phyloP scores from a whole-genome alignment of 2,113 vertebrate genomes.

The Poecile atricapillus region DNA sequence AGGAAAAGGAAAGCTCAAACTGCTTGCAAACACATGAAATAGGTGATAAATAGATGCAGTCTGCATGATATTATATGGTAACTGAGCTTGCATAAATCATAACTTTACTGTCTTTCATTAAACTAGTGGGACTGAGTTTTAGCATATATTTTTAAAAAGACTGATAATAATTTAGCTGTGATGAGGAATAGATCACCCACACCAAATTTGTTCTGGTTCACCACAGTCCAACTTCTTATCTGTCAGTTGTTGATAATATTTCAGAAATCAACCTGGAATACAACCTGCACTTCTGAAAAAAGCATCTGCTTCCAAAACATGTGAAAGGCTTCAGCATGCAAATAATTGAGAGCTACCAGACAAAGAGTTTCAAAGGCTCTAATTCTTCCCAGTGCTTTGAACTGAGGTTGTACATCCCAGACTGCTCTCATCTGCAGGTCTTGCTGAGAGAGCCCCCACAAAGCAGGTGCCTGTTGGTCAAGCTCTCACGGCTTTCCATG shows the following conservation, averaged over 20 bases:
- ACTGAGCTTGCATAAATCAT: slow-evolving; percentile 42
- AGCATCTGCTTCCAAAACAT: background rate
- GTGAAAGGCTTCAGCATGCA: background rate
- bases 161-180: slow-evolving; percentile 32
- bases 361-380: background rate
- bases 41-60: slow-evolving; percentile 60
- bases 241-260: slow-evolving; percentile 41
- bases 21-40: slow-evolving; percentile 64
- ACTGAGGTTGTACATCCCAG: background rate
- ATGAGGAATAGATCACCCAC: slow-evolving; percentile 38
- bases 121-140: slow-evolving; percentile 51
- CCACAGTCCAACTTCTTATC: slow-evolving; percentile 41
- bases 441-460: background rate
- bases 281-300: background rate
- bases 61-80: slow-evolving; percentile 20
- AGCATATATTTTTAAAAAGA: slow-evolving; percentile 16
- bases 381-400: background rate
- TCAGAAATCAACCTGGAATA: slow-evolving; percentile 27
- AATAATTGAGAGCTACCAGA: background rate
- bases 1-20: slow-evolving; percentile 39
- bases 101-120: slow-evolving; percentile 65
- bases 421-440: background rate
- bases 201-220: slow-evolving; percentile 42
- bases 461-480: background rate
- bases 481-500: background rate